These are phyloP conservation scores for Dipodomys merriami DNA, from an alignment of 2,113 vertebrate species.

Conservation along the genomic window DNA sequence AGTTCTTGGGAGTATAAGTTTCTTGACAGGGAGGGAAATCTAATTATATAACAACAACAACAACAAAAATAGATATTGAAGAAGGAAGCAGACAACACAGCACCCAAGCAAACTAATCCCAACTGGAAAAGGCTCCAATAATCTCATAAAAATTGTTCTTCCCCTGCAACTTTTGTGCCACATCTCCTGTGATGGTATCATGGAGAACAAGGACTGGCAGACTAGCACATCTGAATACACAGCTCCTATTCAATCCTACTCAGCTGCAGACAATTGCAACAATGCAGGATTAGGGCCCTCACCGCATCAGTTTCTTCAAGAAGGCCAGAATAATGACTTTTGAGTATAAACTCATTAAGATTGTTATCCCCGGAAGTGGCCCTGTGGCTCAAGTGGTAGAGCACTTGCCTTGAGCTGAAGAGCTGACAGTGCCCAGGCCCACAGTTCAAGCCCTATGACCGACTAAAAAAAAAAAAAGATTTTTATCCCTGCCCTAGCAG, in stretches of 20 bases:
- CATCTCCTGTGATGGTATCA: neutral
- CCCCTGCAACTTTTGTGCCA: neutral
- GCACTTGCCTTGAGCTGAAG: too few species aligned
- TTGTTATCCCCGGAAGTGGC: too few species aligned
- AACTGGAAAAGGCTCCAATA: neutral
- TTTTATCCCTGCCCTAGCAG: neutral
- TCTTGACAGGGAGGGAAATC: neutral
- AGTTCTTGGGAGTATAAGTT: neutral
- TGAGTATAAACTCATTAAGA: too few species aligned
- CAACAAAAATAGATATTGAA: neutral
- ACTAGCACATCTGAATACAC: too few species aligned
- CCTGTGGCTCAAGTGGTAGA: too few species aligned
- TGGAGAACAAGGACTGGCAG: neutral
- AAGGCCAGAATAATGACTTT: neutral
- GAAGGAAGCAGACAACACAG: neutral
- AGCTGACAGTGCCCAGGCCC: too few species aligned
- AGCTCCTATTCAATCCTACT: neutral
- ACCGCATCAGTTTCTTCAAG: neutral
- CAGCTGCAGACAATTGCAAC: neutral
- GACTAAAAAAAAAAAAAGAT: too few species aligned
- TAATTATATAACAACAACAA: neutral
- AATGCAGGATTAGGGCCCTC: neutral
- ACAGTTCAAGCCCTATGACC: too few species aligned
- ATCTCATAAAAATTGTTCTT: neutral
- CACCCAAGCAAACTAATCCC: neutral